Percentiles rank a stretch among this genome's conserved stretches.
phyloP scores from a whole-genome alignment of 2,797 vertebrate genomes.

The Heteromormyrus szaboi region DNA sequence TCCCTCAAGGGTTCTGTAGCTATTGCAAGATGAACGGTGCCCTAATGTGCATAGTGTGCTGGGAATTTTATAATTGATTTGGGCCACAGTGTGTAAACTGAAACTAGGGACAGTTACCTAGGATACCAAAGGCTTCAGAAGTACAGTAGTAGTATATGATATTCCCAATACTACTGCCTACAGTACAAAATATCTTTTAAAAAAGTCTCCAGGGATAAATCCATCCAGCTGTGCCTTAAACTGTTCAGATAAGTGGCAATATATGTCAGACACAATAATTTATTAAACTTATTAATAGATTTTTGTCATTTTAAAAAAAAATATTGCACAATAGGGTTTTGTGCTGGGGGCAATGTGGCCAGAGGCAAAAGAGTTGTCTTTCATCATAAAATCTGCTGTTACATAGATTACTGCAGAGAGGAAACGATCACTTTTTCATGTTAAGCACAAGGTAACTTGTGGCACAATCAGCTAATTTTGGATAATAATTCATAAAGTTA shows the following conservation, averaged over 20 bases:
- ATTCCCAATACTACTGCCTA: not conserved
- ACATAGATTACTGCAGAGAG: not conserved
- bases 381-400: not conserved
- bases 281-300: constrained; percentile 5
- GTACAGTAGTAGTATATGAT: not conserved
- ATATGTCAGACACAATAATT: not conserved
- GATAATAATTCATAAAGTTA: not conserved
- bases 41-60: not conserved
- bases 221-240: not conserved
- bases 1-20: not conserved
- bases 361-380: not conserved
- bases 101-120: not conserved
- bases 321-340: not conserved
- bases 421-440: not conserved
- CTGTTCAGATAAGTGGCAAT: not conserved
- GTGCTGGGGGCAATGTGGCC: not conserved
- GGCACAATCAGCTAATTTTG: not conserved
- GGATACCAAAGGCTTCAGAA: not conserved
- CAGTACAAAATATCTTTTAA: constrained; percentile 1
- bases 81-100: not conserved
- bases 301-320: not conserved
- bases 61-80: not conserved
- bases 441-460: not conserved
- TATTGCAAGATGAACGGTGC: not conserved
- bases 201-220: not conserved